Evolutionary conservation across 2,797 vertebrate genomes (phyloP).

Genomic region (Thaleichthys pacificus): DNA sequence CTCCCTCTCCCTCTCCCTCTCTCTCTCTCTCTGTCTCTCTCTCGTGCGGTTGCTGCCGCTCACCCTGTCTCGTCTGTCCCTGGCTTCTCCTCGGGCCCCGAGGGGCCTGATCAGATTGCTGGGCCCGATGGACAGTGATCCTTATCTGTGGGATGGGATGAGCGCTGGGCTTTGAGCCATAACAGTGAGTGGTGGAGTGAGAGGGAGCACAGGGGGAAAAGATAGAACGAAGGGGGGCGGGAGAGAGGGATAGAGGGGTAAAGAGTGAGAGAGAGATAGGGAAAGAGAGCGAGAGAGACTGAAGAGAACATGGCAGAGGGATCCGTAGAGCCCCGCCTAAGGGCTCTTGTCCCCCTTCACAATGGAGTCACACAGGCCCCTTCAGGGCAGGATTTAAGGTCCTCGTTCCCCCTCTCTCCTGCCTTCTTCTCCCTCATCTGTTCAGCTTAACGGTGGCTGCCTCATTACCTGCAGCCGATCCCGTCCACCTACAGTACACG

Average conservation of each 20-base stretch:
- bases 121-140: constrained; percentile 55
- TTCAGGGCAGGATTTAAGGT: constrained; percentile 6
- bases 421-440: constrained; percentile 31
- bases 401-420: not conserved
- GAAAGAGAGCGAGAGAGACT: not conserved
- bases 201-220: not conserved
- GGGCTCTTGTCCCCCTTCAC: constrained; percentile 14
- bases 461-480: constrained; percentile 51
- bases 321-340: not conserved
- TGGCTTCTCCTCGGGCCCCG: constrained; percentile 34
- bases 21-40: constrained; percentile 11
- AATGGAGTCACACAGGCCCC: constrained; percentile 18
- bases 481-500: constrained; percentile 29
- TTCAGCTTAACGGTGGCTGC: constrained; percentile 35
- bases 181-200: constrained; percentile 8
- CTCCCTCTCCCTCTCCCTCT: not conserved
- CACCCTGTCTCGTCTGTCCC: constrained; percentile 14
- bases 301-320: not conserved
- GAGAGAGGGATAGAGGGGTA: not conserved
- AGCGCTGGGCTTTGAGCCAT: constrained; percentile 36
- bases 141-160: constrained; percentile 55
- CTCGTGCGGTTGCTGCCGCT: not conserved
- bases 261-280: not conserved
- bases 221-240: not conserved
- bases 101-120: constrained; percentile 38